phyloP scores from a whole-genome alignment of 1,140 invertebrate genomes.

The Sinella curviseta region DNA sequence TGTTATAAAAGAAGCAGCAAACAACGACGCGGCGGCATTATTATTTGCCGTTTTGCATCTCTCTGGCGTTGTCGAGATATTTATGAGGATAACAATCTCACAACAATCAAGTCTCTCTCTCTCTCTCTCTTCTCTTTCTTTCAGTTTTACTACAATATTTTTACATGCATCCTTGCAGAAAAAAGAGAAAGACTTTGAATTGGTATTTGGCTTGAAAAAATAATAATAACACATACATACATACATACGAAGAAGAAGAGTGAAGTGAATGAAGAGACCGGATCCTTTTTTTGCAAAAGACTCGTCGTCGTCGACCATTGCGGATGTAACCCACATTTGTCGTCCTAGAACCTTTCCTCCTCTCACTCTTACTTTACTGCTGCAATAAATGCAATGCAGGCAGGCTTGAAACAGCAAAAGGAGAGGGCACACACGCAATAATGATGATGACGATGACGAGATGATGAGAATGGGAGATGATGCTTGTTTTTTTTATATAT shows the following conservation, averaged over 20 bases:
- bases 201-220: constrained; percentile 3
- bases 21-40: too few species aligned
- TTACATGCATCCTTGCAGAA: background rate
- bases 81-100: background rate
- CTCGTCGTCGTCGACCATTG: constrained; percentile 43
- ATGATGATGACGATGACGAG: too few species aligned
- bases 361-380: constrained; percentile 1
- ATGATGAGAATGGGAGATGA: too few species aligned
- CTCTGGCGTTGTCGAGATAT: too few species aligned
- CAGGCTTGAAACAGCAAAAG: background rate
- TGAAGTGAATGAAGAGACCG: constrained; percentile 38
- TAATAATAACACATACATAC: background rate
- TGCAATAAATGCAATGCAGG: background rate
- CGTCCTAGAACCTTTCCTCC: constrained; percentile 43
- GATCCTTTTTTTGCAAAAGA: constrained; percentile 40
- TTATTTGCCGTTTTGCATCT: too few species aligned
- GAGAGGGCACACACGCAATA: background rate
- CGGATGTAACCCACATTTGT: constrained; percentile 48
- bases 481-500: too few species aligned
- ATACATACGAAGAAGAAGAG: constrained; percentile 17
- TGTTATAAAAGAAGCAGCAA: too few species aligned
- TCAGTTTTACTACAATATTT: too few species aligned
- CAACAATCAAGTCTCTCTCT: background rate
- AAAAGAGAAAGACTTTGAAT: background rate
- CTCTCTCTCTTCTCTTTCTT: too few species aligned